Evolutionary conservation across 2,113 vertebrate species (phyloP).

Genomic region (Gopherus flavomarginatus): DNA sequence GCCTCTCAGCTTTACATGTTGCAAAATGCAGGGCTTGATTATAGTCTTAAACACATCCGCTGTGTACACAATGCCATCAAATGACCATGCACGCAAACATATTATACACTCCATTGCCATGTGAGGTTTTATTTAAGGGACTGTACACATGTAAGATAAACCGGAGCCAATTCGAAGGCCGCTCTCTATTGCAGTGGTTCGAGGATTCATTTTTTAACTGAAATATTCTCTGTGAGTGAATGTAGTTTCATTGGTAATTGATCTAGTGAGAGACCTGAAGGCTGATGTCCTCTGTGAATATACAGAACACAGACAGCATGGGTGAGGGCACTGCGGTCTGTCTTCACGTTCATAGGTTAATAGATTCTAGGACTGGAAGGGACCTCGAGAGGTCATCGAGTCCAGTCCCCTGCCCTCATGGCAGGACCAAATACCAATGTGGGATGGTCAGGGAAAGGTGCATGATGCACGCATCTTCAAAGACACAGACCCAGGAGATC

Average conservation of each 20-base stretch:
- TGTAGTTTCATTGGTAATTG: background rate
- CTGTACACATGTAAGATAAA: background rate
- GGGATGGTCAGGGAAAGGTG: too few species aligned
- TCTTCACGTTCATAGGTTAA: background rate
- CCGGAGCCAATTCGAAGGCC: background rate
- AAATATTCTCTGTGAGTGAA: background rate
- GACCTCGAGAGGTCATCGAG: too few species aligned
- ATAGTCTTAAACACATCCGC: fast-evolving
- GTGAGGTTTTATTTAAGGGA: background rate
- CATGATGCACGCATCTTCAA: too few species aligned
- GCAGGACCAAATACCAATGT: too few species aligned
- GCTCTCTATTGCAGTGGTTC: background rate
- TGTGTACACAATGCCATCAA: fast-evolving
- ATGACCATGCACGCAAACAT: background rate
- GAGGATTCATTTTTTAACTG: background rate
- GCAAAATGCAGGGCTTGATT: background rate
- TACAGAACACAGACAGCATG: background rate
- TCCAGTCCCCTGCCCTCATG: too few species aligned
- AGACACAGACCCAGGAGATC: too few species aligned
- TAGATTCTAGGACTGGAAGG: too few species aligned
- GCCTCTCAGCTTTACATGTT: background rate
- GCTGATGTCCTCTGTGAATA: background rate
- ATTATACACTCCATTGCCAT: background rate
- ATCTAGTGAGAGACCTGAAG: background rate
- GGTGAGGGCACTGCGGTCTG: background rate